A percentile compares a stretch with the other conserved stretches of the same genome.
Evolutionary conservation across 2,888 invertebrate species (phyloP).

Genomic region (Chironomus tentans): DNA sequence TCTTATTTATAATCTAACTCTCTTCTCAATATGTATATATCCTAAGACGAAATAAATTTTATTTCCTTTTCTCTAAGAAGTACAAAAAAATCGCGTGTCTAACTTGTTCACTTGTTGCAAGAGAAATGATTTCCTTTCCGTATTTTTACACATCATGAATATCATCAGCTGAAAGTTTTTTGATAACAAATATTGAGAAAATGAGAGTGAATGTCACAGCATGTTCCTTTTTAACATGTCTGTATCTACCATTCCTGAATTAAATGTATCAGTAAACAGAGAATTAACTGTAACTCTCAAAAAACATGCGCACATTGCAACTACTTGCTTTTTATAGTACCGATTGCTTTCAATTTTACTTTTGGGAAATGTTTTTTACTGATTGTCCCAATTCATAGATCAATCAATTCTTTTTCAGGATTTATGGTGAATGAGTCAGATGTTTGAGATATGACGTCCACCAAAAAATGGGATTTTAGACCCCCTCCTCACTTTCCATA

Average conservation of each 20-base stretch:
- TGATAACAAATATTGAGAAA: neutral
- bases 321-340: too few species aligned
- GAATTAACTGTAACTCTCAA: neutral
- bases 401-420: too few species aligned
- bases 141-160: neutral
- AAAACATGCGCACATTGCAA: neutral
- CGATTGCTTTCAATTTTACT: too few species aligned
- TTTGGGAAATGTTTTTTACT: too few species aligned
- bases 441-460: too few species aligned
- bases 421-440: too few species aligned
- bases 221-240: neutral
- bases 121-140: slow-evolving; percentile 4
- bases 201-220: neutral
- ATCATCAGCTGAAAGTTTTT: slow-evolving; percentile 11
- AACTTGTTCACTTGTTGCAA: slow-evolving; percentile 25
- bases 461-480: too few species aligned
- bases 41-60: neutral
- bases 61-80: neutral
- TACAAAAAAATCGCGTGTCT: neutral
- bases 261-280: neutral
- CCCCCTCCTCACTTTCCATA: too few species aligned
- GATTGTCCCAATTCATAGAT: too few species aligned
- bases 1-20: too few species aligned
- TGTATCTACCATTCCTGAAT: too few species aligned
- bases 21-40: too few species aligned